These are phyloP conservation scores for Notiomystis cincta DNA, from an alignment of 2,113 vertebrate genomes.

Conservation along the genomic window DNA sequence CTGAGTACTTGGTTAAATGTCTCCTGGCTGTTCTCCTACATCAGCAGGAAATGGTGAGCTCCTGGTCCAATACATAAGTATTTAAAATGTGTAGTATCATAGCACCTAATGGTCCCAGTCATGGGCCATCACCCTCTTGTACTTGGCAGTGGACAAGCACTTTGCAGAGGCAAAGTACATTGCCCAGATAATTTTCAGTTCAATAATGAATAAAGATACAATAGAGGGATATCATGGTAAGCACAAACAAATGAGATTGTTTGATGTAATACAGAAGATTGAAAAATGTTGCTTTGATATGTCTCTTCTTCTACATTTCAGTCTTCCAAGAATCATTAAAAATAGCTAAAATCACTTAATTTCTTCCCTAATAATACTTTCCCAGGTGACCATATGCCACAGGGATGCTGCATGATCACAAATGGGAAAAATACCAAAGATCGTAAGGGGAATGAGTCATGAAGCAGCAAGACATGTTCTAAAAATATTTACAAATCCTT, in stretches of 20 bases:
- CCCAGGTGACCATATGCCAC: conserved; percentile 27
- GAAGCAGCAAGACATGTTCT: background rate
- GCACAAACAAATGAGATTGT: background rate
- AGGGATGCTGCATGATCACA: background rate
- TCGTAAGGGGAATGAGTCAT: background rate
- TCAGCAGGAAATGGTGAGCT: background rate
- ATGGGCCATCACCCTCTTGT: background rate
- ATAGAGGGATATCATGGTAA: background rate
- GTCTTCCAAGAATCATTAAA: background rate
- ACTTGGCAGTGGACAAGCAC: background rate
- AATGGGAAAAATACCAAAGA: conserved; percentile 20
- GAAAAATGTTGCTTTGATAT: background rate
- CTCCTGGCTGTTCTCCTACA: background rate
- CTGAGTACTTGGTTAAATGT: background rate
- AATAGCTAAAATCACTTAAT: background rate
- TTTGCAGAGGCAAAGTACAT: background rate
- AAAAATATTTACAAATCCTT: conserved; percentile 51
- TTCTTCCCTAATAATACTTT: background rate
- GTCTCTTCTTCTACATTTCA: background rate
- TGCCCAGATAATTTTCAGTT: background rate
- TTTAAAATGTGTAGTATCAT: background rate
- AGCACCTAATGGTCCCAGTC: background rate
- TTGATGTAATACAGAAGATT: background rate
- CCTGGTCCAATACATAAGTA: background rate
- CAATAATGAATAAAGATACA: background rate